Conservation (phyloP, 2,888 invertebrate species). For the Meloe dianella region DNA sequence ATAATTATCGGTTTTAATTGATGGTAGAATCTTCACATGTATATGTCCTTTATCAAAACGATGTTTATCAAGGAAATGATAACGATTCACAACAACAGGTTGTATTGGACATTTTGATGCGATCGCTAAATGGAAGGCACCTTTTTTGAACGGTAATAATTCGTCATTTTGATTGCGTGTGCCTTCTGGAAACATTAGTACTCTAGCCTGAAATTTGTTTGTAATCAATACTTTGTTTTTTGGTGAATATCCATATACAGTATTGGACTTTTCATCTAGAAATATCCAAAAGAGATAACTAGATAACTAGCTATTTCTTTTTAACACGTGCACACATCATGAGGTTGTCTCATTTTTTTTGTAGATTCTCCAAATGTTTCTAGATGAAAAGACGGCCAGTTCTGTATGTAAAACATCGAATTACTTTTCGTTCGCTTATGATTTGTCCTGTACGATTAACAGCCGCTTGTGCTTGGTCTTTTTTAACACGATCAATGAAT, state of each 20-base stretch:
- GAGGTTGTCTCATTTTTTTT: too few relatives aligned
- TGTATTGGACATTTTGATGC: slow-evolving; percentile 84
- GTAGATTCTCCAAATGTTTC: too few relatives aligned
- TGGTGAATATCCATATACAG: too few relatives aligned
- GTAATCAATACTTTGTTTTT: too few relatives aligned
- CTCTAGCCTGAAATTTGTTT: slow-evolving; percentile 71
- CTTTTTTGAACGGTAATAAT: slow-evolving; percentile 92
- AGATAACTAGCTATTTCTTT: too few relatives aligned
- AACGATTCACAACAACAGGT: slow-evolving; percentile 87
- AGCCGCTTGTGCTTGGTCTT: slow-evolving; percentile 72
- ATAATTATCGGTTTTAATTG: slow-evolving; percentile 71
- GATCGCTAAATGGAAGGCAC: slow-evolving; percentile 93
- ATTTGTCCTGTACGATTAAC: slow-evolving; percentile 75
- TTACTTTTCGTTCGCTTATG: slow-evolving; percentile 70
- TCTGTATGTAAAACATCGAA: too few relatives aligned
- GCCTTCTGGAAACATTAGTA: slow-evolving; percentile 93
- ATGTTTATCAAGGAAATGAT: slow-evolving; percentile 69
- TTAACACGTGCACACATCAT: too few relatives aligned
- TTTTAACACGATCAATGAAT: slow-evolving; percentile 81
- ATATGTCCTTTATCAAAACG: slow-evolving; percentile 73
- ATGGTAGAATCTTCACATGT: slow-evolving; percentile 75
- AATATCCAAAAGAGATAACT: too few relatives aligned
- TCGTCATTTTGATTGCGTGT: slow-evolving; percentile 80
- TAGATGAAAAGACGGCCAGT: too few relatives aligned
- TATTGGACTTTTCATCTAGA: too few relatives aligned